A percentile compares a stretch with the other conserved stretches of the same genome.
Conservation (phyloP, 2,797 vertebrate genomes). For the Cheirogaleus major region DNA sequence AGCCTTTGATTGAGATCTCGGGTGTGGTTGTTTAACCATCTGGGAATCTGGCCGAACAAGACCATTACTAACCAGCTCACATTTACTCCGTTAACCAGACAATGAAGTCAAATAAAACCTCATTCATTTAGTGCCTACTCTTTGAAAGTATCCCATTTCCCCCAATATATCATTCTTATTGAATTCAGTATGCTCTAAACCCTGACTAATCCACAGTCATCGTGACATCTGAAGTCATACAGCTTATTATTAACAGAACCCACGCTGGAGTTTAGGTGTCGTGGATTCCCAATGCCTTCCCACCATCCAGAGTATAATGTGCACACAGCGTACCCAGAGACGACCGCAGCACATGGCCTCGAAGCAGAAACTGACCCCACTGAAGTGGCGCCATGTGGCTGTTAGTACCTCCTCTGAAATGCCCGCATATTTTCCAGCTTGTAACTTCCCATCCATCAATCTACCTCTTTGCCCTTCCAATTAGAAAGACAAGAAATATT, state of each 20-base stretch:
- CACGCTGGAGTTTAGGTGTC: neutral
- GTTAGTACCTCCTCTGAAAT: neutral
- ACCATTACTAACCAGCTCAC: neutral
- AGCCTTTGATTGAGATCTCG: neutral
- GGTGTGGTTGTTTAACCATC: neutral
- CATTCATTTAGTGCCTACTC: conserved; percentile 46
- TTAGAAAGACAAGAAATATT: conserved; percentile 42
- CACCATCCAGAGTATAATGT: neutral
- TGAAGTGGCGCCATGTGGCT: neutral
- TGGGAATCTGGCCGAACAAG: neutral
- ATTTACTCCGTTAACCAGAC: conserved; percentile 20
- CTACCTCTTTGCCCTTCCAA: neutral
- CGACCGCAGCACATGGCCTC: neutral
- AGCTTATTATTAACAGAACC: conserved; percentile 4
- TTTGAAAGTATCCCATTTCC: conserved; percentile 59
- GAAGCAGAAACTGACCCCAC: neutral
- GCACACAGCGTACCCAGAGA: neutral
- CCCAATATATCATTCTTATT: conserved; percentile 44
- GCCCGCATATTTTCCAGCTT: neutral
- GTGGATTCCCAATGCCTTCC: neutral
- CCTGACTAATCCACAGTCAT: neutral
- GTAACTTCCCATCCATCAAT: neutral
- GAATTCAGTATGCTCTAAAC: neutral
- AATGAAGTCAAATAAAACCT: conserved; percentile 57
- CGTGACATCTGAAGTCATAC: neutral